A percentile compares a stretch with the other conserved stretches of the same genome.
phyloP scores from a whole-genome alignment of 1,140 invertebrate genomes.

The Ruditapes philippinarum region DNA sequence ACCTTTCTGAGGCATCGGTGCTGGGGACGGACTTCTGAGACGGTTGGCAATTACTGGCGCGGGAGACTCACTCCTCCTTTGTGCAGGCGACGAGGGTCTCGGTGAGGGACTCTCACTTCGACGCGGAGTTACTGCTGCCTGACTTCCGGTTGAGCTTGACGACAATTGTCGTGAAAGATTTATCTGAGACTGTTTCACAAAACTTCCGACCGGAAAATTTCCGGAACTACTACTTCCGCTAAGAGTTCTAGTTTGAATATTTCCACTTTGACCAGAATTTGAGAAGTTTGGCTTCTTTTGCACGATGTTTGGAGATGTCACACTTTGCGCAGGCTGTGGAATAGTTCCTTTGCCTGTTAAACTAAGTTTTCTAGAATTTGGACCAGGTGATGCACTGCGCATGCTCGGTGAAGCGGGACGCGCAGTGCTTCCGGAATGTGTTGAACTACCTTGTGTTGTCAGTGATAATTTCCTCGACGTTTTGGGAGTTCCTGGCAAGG shows the following conservation, averaged over 20 bases:
- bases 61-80: conserved; percentile 56
- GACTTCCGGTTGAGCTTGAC: conserved; percentile 19
- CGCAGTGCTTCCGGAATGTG: conserved; percentile 55
- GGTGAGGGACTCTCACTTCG: conserved; percentile 45
- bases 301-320: conserved; percentile 51
- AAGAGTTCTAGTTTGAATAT: neutral
- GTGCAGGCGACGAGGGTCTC: conserved; percentile 54
- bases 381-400: conserved; percentile 75
- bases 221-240: conserved; percentile 49
- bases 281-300: conserved; percentile 41
- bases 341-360: conserved; percentile 31
- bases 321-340: conserved; percentile 57
- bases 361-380: conserved; percentile 68
- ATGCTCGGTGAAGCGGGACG: conserved; percentile 73
- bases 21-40: conserved; percentile 67
- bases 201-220: conserved; percentile 30
- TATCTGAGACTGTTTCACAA: conserved; percentile 60
- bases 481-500: conserved; percentile 69
- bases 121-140: neutral
- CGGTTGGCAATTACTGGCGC: conserved; percentile 48
- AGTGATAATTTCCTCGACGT: conserved; percentile 69
- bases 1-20: conserved; percentile 37
- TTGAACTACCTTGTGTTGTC: conserved; percentile 23
- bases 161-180: conserved; percentile 39
- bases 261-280: conserved; percentile 45